Evolutionary conservation across 2,888 invertebrate species (phyloP).

Genomic region (Arenicola marina): DNA sequence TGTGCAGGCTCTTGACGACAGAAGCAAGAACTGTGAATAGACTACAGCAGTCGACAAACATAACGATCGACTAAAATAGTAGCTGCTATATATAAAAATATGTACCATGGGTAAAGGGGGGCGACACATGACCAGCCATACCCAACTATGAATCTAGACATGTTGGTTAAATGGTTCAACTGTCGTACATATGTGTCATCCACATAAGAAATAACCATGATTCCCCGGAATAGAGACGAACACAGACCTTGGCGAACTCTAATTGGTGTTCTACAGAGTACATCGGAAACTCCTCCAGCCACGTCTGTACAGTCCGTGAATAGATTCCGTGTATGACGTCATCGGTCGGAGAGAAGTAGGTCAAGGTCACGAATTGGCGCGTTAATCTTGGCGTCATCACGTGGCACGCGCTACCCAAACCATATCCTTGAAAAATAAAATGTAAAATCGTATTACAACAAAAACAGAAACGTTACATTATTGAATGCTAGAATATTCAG

Average conservation of each 20-base stretch:
- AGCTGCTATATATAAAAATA: no score
- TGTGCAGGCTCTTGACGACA: no score
- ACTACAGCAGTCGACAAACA: no score
- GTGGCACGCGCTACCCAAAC: constrained; percentile 46
- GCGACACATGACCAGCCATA: no score
- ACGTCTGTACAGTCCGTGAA: constrained; percentile 46
- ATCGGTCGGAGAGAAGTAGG: constrained; percentile 43
- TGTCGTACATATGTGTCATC: background rate
- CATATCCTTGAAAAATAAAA: constrained; percentile 45
- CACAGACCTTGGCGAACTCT: constrained; percentile 53
- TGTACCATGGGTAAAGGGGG: no score
- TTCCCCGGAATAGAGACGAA: no score
- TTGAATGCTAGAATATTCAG: no score
- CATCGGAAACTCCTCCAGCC: constrained; percentile 60
- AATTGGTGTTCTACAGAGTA: constrained; percentile 54
- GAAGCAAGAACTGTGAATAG: no score
- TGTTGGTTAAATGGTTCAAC: background rate
- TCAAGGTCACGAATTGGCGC: constrained; percentile 50
- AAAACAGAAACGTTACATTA: no score
- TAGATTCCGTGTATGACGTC: constrained; percentile 46
- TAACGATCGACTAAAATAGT: no score
- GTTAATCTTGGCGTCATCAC: constrained; percentile 49
- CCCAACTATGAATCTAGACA: background rate
- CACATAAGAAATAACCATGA: background rate
- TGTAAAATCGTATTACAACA: background rate